Evolutionary conservation across 1,140 invertebrate genomes (phyloP), one percentile per base, ranked within the genome.

Genomic region (Homarus americanus): DNA sequence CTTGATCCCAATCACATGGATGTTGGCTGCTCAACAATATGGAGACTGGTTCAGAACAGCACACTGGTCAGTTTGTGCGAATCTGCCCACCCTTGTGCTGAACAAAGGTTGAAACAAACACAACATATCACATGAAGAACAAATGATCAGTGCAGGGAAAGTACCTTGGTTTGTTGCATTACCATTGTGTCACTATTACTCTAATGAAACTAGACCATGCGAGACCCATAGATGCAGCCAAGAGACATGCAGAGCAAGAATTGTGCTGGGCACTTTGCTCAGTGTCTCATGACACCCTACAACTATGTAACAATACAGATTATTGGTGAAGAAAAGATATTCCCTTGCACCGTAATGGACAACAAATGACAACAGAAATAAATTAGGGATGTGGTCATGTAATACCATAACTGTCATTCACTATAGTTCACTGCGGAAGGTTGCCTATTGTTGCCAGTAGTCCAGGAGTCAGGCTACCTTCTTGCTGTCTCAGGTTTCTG

Each of bases 341-440:
- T 91, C 89, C 89, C 89, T 85, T 91, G 83, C 89, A 91, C 89
- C 89, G 69, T 91, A 79, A 86, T 79, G 87, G 80, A 90, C 87
- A 90, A 90, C 79, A 82, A 91, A 91, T 85, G 89, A 91, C 82
- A 91, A 85, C 75, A 91, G 44, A 91, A 91, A 91, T 91, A 91
- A 91, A 91, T 91, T 84, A 90, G 87, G 69, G 75, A 85, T 91
- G 89, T 84, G 82, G 73, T 80, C 73, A 79, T 80, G 82, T 91
- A 85, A 85, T 91, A 91, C 73, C 82, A 75, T 85, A 85, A 80
- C 58, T 85, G 89, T 91, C 82, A 80, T 80, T 86, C 76, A 86
- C 82, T 91, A 85, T 53, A 83, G 41, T 90, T 82, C 87, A 90
- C 84, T 87, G 80, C 84, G 80, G 80, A 90, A 90, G 87, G 79